These are phyloP conservation scores for Homarus gammarus DNA, from an alignment of 2,888 invertebrate species.

Conservation along the genomic window DNA sequence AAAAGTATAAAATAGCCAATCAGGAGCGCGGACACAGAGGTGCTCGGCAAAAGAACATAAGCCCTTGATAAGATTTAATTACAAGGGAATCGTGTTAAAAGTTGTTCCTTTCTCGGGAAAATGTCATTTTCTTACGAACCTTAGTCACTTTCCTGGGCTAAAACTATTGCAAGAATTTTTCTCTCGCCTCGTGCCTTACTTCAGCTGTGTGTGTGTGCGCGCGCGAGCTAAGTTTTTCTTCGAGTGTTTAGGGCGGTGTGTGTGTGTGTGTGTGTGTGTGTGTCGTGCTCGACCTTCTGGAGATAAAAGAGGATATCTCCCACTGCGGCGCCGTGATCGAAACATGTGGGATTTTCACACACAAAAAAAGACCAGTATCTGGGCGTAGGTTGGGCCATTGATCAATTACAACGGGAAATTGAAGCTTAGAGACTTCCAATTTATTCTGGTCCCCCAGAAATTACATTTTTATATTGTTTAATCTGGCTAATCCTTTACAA, in stretches of 20 bases:
- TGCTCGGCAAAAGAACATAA: constrained; percentile 71
- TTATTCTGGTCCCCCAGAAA: constrained; percentile 66
- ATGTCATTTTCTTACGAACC: constrained; percentile 65
- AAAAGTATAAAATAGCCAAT: constrained; percentile 75
- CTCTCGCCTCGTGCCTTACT: constrained; percentile 40
- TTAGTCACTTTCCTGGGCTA: constrained; percentile 37
- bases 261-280: constrained; percentile 32
- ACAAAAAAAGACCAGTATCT: constrained; percentile 12
- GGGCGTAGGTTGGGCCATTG: constrained; percentile 50
- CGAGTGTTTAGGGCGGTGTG: neutral
- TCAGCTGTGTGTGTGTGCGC: no score
- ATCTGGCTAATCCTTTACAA: constrained; percentile 59
- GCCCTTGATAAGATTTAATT: constrained; percentile 75
- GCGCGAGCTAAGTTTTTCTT: constrained; percentile 7
- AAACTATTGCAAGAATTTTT: constrained; percentile 64
- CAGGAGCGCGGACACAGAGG: constrained; percentile 67
- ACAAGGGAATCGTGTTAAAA: constrained; percentile 63
- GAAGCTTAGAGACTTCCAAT: constrained; percentile 67
- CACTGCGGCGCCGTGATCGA: constrained; percentile 11
- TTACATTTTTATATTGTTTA: constrained; percentile 62
- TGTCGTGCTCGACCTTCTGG: neutral
- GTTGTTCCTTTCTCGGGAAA: constrained; percentile 56
- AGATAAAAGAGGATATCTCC: neutral
- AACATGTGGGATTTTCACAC: constrained; percentile 6
- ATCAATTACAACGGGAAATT: constrained; percentile 64